A percentile compares a stretch with the other conserved stretches of the same genome.
Conservation (phyloP, 2,113 vertebrate genomes). For the Centropus unirufus region DNA sequence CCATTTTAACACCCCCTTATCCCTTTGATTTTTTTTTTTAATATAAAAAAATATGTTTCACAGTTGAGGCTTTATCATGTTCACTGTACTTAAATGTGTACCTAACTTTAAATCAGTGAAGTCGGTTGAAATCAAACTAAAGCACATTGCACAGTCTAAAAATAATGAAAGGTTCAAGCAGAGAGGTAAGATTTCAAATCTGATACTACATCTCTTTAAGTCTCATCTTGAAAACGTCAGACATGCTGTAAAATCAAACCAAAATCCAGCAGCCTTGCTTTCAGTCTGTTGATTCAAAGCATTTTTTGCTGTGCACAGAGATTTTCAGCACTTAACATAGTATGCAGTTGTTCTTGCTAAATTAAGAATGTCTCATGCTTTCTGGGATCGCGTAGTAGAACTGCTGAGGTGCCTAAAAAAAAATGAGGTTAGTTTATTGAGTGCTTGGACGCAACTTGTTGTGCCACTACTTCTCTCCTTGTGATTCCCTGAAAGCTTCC, state of each 20-base stretch:
- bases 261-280: neutral
- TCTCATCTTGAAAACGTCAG: neutral
- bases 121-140: neutral
- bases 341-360: constrained; percentile 13
- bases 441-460: neutral
- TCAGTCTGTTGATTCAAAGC: constrained; percentile 37
- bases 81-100: too few species aligned
- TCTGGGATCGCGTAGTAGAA: neutral
- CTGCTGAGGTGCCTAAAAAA: neutral
- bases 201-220: neutral
- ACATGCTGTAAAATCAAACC: neutral
- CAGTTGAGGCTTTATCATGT: too few species aligned
- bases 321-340: constrained; percentile 24
- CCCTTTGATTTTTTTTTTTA: neutral
- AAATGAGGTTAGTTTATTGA: neutral
- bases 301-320: constrained; percentile 30
- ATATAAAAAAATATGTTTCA: neutral
- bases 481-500: neutral
- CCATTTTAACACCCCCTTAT: neutral
- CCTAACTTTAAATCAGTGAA: too few species aligned
- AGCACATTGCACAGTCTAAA: neutral
- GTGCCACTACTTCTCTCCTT: neutral
- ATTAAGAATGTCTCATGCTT: constrained; percentile 12
- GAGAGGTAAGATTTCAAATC: neutral
- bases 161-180: constrained; percentile 8